These are phyloP conservation scores for Enteromius afrohamiltoni DNA, from an alignment of 2,797 vertebrate genomes.

Conservation along the genomic window DNA sequence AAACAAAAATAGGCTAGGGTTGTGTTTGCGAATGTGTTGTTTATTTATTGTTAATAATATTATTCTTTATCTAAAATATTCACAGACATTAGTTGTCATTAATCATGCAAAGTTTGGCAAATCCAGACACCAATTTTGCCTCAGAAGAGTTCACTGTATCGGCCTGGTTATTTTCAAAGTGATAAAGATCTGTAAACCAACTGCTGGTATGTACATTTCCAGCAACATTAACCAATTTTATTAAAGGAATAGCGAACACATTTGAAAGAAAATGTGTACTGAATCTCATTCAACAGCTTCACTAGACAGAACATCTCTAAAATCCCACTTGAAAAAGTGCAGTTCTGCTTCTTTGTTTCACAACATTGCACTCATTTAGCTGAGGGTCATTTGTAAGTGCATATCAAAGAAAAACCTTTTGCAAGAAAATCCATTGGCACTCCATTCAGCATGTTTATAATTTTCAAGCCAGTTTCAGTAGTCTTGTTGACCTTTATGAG, in stretches of 20 bases:
- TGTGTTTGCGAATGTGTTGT: constrained; percentile 8
- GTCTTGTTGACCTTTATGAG: constrained; percentile 67
- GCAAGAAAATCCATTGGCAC: neutral
- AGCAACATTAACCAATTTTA: neutral
- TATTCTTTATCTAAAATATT: neutral
- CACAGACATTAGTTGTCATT: neutral
- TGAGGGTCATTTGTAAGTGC: neutral
- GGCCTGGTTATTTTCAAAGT: neutral
- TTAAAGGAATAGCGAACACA: neutral
- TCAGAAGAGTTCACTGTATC: neutral
- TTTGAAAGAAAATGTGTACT: constrained; percentile 3
- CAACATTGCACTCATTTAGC: neutral
- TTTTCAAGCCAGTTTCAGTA: neutral
- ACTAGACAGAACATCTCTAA: neutral
- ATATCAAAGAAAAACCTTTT: neutral
- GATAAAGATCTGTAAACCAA: neutral
- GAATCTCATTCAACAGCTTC: neutral
- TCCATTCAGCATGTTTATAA: neutral
- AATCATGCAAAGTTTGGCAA: neutral
- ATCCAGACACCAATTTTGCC: neutral
- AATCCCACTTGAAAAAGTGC: constrained; percentile 9
- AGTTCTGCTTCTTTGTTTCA: neutral
- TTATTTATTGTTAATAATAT: neutral
- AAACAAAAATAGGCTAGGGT: neutral
- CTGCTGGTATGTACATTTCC: neutral